A percentile compares a stretch with the other conserved stretches of the same genome.
Evolutionary conservation across 2,888 invertebrate species (phyloP).

Genomic region (Athalia rosae): DNA sequence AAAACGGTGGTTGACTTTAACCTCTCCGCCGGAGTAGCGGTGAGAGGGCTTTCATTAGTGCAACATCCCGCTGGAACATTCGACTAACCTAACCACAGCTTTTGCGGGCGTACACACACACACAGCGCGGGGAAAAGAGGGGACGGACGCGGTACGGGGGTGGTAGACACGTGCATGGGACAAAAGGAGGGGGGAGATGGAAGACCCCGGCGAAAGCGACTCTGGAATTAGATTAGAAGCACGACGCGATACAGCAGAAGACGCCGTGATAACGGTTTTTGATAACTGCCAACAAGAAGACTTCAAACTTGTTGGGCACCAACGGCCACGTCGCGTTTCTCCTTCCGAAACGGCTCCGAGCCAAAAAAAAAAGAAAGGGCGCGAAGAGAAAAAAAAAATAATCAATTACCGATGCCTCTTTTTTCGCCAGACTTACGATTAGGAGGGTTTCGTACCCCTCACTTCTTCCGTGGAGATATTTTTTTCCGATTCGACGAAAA

Average conservation of each 20-base stretch:
- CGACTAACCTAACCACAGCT: conserved; percentile 24
- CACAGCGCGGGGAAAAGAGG: too few species aligned
- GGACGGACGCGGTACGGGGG: too few species aligned
- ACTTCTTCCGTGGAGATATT: too few species aligned
- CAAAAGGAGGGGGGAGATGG: neutral
- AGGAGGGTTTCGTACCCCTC: too few species aligned
- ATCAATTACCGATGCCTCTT: neutral
- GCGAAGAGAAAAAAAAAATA: neutral
- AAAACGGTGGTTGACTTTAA: conserved; percentile 29
- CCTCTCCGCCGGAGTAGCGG: neutral
- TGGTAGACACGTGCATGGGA: too few species aligned
- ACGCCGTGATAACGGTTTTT: conserved; percentile 1
- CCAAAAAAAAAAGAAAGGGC: neutral
- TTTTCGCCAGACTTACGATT: neutral
- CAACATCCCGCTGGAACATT: conserved; percentile 20
- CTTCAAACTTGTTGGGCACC: too few species aligned
- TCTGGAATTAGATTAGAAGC: neutral
- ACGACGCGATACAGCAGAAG: neutral
- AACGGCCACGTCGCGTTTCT: neutral
- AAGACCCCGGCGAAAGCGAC: neutral
- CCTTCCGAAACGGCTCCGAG: neutral
- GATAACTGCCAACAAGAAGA: neutral
- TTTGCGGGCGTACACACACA: neutral
- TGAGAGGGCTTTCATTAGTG: conserved; percentile 42
- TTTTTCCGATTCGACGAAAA: too few species aligned